These are phyloP conservation scores for Drosophila testacea DNA, from an alignment of 2,888 invertebrate species.

Conservation along the genomic window DNA sequence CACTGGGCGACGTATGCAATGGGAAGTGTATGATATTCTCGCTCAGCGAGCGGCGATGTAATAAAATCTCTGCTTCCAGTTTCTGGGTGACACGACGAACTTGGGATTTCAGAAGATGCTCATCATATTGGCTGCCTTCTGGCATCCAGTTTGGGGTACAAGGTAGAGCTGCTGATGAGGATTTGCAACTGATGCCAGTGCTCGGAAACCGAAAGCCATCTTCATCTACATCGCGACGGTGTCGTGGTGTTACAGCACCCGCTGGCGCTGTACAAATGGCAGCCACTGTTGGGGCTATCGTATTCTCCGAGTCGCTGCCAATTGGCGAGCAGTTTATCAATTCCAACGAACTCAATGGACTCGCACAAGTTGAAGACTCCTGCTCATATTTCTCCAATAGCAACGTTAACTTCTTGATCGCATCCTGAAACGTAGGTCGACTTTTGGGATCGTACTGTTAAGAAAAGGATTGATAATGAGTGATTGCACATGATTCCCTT, in stretches of 20 bases:
- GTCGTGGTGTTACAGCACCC: slow-evolving; percentile 59
- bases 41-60: slow-evolving; percentile 90
- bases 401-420: slow-evolving; percentile 88
- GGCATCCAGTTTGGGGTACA: slow-evolving; percentile 64
- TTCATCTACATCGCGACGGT: slow-evolving; percentile 67
- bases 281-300: slow-evolving; percentile 35
- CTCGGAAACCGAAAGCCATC: slow-evolving; percentile 77
- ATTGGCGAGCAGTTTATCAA: slow-evolving; percentile 79
- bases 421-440: slow-evolving; percentile 94
- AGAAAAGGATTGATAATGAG: too few species aligned
- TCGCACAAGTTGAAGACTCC: slow-evolving; percentile 74
- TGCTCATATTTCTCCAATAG: slow-evolving; percentile 86
- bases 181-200: slow-evolving; percentile 46
- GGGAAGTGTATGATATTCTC: slow-evolving; percentile 89
- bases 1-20: slow-evolving; percentile 89
- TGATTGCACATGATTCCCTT: not conserved
- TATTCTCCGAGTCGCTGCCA: slow-evolving; percentile 83
- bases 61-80: slow-evolving; percentile 85
- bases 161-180: slow-evolving; percentile 60
- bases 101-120: slow-evolving; percentile 79
- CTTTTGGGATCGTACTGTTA: slow-evolving; percentile 92
- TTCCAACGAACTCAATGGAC: slow-evolving; percentile 83
- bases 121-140: slow-evolving; percentile 70
- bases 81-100: slow-evolving; percentile 84
- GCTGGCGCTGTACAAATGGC: slow-evolving; percentile 69